These are phyloP conservation scores for Silurus asotus DNA, from an alignment of 2,113 vertebrate species.

Conservation along the genomic window DNA sequence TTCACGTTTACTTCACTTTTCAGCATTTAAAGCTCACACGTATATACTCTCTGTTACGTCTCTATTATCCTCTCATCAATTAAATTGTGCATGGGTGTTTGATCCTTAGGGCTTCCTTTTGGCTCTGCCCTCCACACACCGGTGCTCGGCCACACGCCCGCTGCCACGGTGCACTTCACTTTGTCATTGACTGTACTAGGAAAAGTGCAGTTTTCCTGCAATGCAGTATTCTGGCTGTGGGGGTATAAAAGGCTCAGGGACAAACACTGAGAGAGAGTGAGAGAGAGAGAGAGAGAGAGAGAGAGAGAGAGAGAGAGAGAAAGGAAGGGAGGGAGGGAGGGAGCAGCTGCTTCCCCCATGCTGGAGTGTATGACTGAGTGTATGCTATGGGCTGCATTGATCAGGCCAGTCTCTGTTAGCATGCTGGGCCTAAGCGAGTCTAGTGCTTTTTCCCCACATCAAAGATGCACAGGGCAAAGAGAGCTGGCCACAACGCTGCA, in stretches of 20 bases:
- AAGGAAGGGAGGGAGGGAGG: too few relatives aligned
- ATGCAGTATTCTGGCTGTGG: constrained; percentile 22
- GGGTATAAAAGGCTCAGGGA: constrained; percentile 21
- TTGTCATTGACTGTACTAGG: constrained; percentile 40
- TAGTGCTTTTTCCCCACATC: constrained; percentile 41
- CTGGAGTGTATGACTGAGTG: constrained; percentile 6
- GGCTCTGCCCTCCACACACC: too few relatives aligned
- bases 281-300: too few relatives aligned
- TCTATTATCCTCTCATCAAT: too few relatives aligned
- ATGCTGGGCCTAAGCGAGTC: constrained; percentile 3
- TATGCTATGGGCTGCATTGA: constrained; percentile 34
- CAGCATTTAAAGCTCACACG: too few relatives aligned
- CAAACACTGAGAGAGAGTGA: not conserved
- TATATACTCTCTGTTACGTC: too few relatives aligned
- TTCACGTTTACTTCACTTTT: too few relatives aligned
- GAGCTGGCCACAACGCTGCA: constrained; percentile 29
- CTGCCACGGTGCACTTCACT: not conserved
- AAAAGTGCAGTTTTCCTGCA: constrained; percentile 29
- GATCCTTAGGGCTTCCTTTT: too few relatives aligned
- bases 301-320: not conserved
- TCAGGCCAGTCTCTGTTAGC: constrained; percentile 40
- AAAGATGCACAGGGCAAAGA: constrained; percentile 40
- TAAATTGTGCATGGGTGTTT: too few relatives aligned
- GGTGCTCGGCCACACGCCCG: too few relatives aligned
- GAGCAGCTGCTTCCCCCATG: constrained; percentile 3